Evolutionary conservation across 92 coral and sea anemone genomes (phyloP).

Genomic region (Palythoa caribaeorum): DNA sequence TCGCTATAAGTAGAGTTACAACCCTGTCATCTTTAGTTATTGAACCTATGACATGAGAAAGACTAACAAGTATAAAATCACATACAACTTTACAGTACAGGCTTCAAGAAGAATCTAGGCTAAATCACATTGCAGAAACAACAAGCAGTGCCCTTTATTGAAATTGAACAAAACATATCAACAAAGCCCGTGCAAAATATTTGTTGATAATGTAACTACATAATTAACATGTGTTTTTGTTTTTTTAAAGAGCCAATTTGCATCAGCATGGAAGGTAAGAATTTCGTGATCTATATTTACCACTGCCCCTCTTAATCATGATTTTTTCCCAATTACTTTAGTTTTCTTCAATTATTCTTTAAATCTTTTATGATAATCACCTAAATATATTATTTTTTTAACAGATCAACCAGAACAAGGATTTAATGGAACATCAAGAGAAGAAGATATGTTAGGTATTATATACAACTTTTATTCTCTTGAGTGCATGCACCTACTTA

Average conservation of each 20-base stretch:
- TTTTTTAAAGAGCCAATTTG: conserved; percentile 5
- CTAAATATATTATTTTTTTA: not conserved
- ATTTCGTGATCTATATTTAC: not conserved
- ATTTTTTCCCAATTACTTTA: not conserved
- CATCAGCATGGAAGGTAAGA: not conserved
- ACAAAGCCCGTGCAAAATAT: conserved; percentile 11
- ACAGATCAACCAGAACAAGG: not conserved
- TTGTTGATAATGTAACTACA: not conserved
- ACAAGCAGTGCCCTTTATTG: not conserved
- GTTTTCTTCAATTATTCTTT: not conserved
- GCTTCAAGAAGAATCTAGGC: not conserved
- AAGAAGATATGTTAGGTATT: not conserved
- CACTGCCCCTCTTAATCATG: not conserved
- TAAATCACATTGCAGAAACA: not conserved
- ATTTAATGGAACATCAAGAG: not conserved
- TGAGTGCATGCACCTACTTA: not conserved
- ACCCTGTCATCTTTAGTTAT: not conserved
- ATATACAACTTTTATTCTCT: not conserved
- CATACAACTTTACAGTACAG: not conserved
- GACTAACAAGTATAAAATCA: conserved; percentile 2
- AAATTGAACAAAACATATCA: conserved; percentile 5
- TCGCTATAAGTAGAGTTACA: not conserved
- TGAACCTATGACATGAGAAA: not conserved
- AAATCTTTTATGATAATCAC: not conserved
- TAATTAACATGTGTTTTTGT: conserved; percentile 23